Evolutionary conservation across 1,140 invertebrate species (phyloP).

Genomic region (Chymomyza costata): DNA sequence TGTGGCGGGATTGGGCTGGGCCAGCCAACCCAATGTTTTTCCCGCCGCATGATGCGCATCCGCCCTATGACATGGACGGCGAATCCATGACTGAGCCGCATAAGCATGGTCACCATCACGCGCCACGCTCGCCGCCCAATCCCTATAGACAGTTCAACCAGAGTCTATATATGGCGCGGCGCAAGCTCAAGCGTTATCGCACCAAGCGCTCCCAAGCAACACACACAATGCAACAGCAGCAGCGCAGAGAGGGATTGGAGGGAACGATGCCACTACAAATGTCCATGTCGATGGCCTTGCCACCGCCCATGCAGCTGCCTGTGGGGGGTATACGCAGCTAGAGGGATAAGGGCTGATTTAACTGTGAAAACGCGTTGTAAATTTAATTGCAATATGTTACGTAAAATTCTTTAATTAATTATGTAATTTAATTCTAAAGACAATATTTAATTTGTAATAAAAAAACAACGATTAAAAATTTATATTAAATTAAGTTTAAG

Average conservation of each 20-base stretch:
- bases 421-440: conserved; percentile 22
- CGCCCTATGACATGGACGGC: conserved; percentile 47
- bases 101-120: conserved; percentile 13
- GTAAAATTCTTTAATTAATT: conserved; percentile 9
- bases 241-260: background rate
- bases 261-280: conserved; percentile 3
- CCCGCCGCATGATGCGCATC: conserved; percentile 29
- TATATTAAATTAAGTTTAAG: conserved; percentile 7
- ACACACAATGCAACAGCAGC: background rate
- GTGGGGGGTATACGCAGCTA: conserved; percentile 44
- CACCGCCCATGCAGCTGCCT: conserved; percentile 25
- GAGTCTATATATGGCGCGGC: conserved; percentile 53
- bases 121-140: conserved; percentile 20
- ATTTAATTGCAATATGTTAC: conserved; percentile 50
- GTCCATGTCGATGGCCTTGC: conserved; percentile 8
- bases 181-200: conserved; percentile 62
- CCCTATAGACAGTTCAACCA: conserved; percentile 55
- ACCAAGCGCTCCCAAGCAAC: conserved; percentile 36
- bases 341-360: conserved; percentile 10
- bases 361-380: conserved; percentile 45
- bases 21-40: conserved; percentile 72
- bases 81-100: too few species aligned
- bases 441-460: conserved; percentile 19
- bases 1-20: conserved; percentile 73
- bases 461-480: conserved; percentile 29